Conservation (phyloP, 2,888 invertebrate genomes). For the Vandiemenella viatica region DNA sequence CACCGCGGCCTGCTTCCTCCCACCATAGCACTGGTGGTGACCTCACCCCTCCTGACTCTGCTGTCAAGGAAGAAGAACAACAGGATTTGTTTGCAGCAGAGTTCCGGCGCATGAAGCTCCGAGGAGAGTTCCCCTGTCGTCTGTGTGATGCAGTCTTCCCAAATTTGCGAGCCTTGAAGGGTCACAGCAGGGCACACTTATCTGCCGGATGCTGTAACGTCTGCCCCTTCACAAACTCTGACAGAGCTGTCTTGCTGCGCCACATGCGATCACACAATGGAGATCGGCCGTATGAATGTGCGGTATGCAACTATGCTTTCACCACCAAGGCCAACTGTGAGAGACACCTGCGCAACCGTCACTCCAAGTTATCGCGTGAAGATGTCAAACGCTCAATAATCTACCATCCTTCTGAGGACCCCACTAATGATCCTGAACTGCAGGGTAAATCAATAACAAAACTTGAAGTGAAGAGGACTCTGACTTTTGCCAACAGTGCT, state of each 20-base stretch:
- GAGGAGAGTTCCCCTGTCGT: constrained; percentile 80
- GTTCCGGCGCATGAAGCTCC: constrained; percentile 75
- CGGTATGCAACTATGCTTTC: constrained; percentile 90
- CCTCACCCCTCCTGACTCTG: constrained; percentile 20
- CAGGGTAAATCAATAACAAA: background rate
- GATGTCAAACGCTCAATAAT: constrained; percentile 80
- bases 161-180: constrained; percentile 76
- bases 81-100: constrained; percentile 74
- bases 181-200: constrained; percentile 76
- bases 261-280: constrained; percentile 92
- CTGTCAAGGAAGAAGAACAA: constrained; percentile 34
- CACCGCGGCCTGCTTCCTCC: too few relatives aligned
- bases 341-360: constrained; percentile 80
- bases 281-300: constrained; percentile 86
- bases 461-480: constrained; percentile 9
- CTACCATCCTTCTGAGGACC: constrained; percentile 74
- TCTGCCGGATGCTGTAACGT: constrained; percentile 76
- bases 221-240: constrained; percentile 77
- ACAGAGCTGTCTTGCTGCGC: constrained; percentile 79
- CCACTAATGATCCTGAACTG: constrained; percentile 50
- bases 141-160: constrained; percentile 79
- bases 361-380: constrained; percentile 69
- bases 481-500: constrained; percentile 3
- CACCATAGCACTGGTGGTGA: constrained; percentile 6
- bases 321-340: constrained; percentile 97